Percentiles rank a stretch among this genome's conserved stretches.
phyloP scores from a whole-genome alignment of 2,797 vertebrate genomes.

The Peromyscus nudipes region DNA sequence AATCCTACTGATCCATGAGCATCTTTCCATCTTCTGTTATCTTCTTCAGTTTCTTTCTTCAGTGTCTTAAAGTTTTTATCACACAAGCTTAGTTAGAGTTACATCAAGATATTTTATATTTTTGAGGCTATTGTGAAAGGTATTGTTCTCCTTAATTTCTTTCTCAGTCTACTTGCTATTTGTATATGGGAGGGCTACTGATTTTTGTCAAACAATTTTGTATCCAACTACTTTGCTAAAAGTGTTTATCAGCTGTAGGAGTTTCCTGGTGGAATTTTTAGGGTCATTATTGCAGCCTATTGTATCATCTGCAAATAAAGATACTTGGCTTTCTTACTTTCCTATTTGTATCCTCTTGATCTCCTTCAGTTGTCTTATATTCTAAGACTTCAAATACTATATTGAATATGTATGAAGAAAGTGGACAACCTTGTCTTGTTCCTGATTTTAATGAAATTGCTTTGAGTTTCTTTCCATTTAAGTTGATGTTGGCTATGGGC shows the following conservation, averaged over 20 bases:
- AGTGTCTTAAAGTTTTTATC: neutral
- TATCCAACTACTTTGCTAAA: neutral
- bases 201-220: neutral
- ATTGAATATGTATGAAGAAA: neutral
- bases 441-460: neutral
- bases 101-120: neutral
- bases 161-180: neutral
- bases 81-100: neutral
- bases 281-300: neutral
- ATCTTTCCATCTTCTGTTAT: too few relatives aligned
- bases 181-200: neutral
- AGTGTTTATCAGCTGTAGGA: neutral
- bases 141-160: neutral
- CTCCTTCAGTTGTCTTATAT: neutral
- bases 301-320: neutral
- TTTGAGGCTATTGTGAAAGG: neutral
- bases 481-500: neutral
- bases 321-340: neutral
- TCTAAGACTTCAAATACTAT: neutral
- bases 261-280: neutral
- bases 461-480: neutral
- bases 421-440: neutral
- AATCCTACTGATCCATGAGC: too few relatives aligned
- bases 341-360: neutral
- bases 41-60: neutral